Percentiles rank a stretch among this genome's conserved stretches.
phyloP scores from a whole-genome alignment of 1,140 invertebrate genomes.

The Leptonema lineaticorne region DNA sequence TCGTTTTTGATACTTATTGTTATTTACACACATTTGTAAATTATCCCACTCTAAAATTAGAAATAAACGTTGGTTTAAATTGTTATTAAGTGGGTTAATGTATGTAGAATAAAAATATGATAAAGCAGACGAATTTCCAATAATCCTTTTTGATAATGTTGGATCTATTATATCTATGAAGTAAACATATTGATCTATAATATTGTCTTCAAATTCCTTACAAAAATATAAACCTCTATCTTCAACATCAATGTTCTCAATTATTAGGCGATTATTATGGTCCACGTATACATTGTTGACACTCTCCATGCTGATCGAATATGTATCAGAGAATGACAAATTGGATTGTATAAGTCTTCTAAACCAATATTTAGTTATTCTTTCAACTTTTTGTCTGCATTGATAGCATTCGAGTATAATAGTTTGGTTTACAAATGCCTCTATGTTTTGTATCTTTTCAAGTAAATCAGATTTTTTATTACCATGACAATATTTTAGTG shows the following conservation, averaged over 20 bases:
- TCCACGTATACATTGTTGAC: not conserved
- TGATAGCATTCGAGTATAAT: not conserved
- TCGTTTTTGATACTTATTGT: too few relatives aligned
- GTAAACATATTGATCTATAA: not conserved
- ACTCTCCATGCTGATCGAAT: not conserved
- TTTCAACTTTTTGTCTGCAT: not conserved
- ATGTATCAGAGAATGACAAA: not conserved
- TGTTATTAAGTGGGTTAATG: not conserved
- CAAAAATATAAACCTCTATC: conserved; percentile 25
- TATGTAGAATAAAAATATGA: not conserved
- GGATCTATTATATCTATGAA: conserved; percentile 19
- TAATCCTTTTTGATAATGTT: not conserved
- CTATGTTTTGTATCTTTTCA: not conserved
- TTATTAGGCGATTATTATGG: not conserved
- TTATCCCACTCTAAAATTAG: conserved; percentile 22
- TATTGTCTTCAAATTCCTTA: not conserved
- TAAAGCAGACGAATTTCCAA: not conserved
- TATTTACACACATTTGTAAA: not conserved
- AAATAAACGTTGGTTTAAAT: conserved; percentile 3
- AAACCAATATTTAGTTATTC: not conserved
- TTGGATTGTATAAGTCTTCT: not conserved
- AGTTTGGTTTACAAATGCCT: not conserved
- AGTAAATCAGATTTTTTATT: not conserved
- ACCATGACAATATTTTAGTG: not conserved
- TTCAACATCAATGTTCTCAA: conserved; percentile 2